phyloP scores from a whole-genome alignment of 2,797 vertebrate species.

The Scyliorhinus canicula region DNA sequence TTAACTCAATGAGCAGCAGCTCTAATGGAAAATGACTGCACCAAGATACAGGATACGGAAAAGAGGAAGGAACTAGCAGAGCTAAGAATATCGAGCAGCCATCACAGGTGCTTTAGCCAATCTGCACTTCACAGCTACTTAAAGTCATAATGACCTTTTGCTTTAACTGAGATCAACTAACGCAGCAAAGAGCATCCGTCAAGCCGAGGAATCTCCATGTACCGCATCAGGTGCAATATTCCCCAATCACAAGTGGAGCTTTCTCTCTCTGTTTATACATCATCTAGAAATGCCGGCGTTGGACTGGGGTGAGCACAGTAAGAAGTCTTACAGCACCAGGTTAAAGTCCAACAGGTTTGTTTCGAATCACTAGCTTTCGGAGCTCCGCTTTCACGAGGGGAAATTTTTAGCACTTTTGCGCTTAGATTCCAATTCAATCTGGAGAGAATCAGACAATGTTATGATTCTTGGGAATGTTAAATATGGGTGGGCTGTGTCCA shows the following conservation, averaged over 20 bases:
- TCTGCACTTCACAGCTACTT: neutral
- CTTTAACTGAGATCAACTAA: neutral
- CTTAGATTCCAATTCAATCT: neutral
- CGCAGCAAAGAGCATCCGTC: neutral
- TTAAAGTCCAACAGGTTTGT: too few relatives aligned
- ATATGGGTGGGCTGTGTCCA: neutral
- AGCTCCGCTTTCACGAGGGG: too few relatives aligned
- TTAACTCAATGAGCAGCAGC: neutral
- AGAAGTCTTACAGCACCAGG: too few relatives aligned
- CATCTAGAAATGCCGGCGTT: too few relatives aligned
- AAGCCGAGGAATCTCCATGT: neutral
- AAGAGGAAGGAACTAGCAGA: slow-evolving; percentile 27
- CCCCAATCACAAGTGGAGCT: neutral
- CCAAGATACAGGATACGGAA: neutral
- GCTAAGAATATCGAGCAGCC: neutral
- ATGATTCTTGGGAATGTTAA: neutral
- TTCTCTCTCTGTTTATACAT: neutral
- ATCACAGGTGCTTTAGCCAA: neutral
- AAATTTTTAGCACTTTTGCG: neutral
- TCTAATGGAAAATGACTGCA: neutral
- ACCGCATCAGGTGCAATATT: neutral
- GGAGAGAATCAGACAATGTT: neutral
- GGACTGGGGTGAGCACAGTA: too few relatives aligned
- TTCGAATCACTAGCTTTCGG: too few relatives aligned
- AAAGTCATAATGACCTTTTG: neutral